Base-by-base conservation (phyloP, 35 echinoderm and acorn worm genomes). In the Diadema setosum region DNA sequence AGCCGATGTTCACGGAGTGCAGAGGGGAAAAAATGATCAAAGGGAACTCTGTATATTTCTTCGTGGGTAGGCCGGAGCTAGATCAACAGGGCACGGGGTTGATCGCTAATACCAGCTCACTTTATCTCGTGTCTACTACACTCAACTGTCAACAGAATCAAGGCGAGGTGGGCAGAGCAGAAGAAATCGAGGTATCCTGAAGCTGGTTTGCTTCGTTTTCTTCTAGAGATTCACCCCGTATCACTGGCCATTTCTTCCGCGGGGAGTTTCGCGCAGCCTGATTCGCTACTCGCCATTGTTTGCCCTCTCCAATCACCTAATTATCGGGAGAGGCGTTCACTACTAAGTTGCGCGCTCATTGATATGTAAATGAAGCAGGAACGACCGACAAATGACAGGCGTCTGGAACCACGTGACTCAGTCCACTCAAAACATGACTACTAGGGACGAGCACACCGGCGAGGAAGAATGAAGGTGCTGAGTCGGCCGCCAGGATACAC, bases 371-470 rank as follows among this genome's bases (percentile, higher is more conserved):
- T 90, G 88, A 90, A 41, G 57, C 42, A 84, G 26, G 80, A 41
- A 42, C 80, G 60, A 82, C 61, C 88, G 88, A 90, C 88, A 90
- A 90, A 90, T 90, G 80, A 90, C 80, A 90, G 75, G 73, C 88
- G 81, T 84, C 84, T 82, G 88, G 32, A 70, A 83, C 64, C 88
- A 90, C 88, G 88, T 90, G 88, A 82, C 55, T 49, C 73, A 23
- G 34, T 9, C 27, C 29, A 78, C 73, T 78, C 73, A 78, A 78
- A 78, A 78, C 73, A 78, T 35, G 73, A 78, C 73, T 36, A 78
- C 34, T n/a, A 67, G 63, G 30, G 44, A 36, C 8, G 73, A 78
- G 23, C 73, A n/a, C 73, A 78, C 73, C 73, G 73, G 73, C 44
- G 73, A 78, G 27, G 40, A 78, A 78, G 33, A 35, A 78, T 78